These are phyloP conservation scores for Lagodon rhomboides DNA, from an alignment of 2,797 vertebrate species.

Conservation along the genomic window DNA sequence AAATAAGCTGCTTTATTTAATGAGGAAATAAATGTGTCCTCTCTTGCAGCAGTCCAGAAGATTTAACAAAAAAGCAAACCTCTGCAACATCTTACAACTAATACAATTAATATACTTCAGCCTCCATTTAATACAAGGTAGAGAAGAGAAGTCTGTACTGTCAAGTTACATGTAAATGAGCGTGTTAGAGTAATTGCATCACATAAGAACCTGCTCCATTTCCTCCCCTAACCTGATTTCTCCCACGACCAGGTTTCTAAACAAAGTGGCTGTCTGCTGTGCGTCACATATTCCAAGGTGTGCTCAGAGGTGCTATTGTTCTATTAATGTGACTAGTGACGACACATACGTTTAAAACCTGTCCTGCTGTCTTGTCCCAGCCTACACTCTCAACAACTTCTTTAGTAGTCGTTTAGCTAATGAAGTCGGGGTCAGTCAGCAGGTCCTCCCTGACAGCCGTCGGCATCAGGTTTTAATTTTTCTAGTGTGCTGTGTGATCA, in stretches of 20 bases:
- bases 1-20: not conserved
- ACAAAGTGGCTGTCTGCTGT: slow-evolving; percentile 6
- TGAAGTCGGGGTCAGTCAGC: slow-evolving; percentile 14
- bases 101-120: slow-evolving; percentile 5
- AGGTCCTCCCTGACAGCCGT: slow-evolving; percentile 22
- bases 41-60: not conserved
- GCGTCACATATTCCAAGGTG: slow-evolving; percentile 3
- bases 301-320: slow-evolving; percentile 22
- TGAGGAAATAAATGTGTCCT: not conserved
- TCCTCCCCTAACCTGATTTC: slow-evolving; percentile 26
- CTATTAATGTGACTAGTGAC: slow-evolving; percentile 6
- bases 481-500: slow-evolving; percentile 8
- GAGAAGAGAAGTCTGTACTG: not conserved
- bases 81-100: not conserved
- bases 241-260: slow-evolving; percentile 9
- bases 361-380: not conserved
- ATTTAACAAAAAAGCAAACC: slow-evolving; percentile 7
- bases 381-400: not conserved
- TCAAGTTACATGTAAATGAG: not conserved
- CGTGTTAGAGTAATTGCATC: not conserved
- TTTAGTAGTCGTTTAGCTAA: slow-evolving; percentile 10
- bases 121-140: not conserved
- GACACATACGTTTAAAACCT: slow-evolving; percentile 19
- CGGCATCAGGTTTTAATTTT: slow-evolving; percentile 30
- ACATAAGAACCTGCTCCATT: not conserved